Conservation (phyloP, 2,797 vertebrate genomes). For the Oreortyx pictus region DNA sequence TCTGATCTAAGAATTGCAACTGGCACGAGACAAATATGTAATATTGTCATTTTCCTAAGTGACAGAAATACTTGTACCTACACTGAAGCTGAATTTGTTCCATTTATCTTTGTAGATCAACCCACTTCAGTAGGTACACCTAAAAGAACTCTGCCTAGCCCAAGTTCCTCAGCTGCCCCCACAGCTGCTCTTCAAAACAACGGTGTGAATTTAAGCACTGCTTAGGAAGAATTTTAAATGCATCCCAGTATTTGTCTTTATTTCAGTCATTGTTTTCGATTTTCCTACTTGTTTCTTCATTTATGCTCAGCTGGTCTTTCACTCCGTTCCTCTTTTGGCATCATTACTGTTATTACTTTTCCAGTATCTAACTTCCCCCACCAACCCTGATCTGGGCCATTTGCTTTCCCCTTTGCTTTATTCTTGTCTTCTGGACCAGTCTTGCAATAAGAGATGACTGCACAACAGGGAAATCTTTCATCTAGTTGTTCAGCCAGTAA, state of each 20-base stretch:
- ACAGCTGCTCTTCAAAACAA: constrained; percentile 11
- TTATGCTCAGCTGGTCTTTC: constrained; percentile 37
- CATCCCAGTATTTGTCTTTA: background rate
- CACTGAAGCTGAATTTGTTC: background rate
- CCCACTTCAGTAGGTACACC: background rate
- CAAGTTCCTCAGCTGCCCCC: background rate
- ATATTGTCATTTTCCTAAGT: background rate
- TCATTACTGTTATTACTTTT: background rate
- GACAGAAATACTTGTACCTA: background rate
- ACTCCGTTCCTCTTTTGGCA: background rate
- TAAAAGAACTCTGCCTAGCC: background rate
- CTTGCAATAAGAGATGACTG: constrained; percentile 13
- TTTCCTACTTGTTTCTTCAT: constrained; percentile 6
- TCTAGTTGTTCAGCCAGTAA: constrained; percentile 21
- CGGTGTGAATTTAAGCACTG: background rate
- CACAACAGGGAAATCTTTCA: constrained; percentile 13
- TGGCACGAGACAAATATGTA: background rate
- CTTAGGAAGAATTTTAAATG: constrained; percentile 23
- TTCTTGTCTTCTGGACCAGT: constrained; percentile 6
- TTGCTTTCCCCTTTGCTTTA: constrained; percentile 49
- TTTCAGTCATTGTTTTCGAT: constrained; percentile 4
- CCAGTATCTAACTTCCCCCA: background rate
- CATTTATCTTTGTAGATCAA: background rate
- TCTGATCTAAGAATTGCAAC: background rate
- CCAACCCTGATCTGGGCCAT: background rate